A percentile compares a stretch with the other conserved stretches of the same genome.
Conservation (phyloP, 2,797 vertebrate species). For the Taenioides sp. region DNA sequence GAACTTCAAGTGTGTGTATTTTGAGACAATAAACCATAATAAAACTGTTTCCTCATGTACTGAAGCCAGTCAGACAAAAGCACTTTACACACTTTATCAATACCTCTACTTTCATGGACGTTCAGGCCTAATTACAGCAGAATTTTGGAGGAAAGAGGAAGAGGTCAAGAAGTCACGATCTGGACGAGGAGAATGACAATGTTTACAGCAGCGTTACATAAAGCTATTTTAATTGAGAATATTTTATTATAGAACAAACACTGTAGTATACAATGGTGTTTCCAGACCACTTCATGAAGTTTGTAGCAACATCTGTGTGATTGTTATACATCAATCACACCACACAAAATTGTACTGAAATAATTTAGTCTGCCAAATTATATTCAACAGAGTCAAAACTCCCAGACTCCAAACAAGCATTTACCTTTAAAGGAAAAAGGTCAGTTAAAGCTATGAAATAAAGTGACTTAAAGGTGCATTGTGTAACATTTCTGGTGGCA, state of each 20-base stretch:
- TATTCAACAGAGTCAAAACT: constrained; percentile 1
- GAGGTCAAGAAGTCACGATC: constrained; percentile 75
- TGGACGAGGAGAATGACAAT: constrained; percentile 72
- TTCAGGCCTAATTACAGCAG: constrained; percentile 75
- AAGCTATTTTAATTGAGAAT: constrained; percentile 73
- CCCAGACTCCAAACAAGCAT: constrained; percentile 8
- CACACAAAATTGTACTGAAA: no score
- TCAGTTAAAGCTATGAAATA: constrained; percentile 27
- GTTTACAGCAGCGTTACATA: constrained; percentile 70
- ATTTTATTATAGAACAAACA: constrained; percentile 6
- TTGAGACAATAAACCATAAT: not conserved
- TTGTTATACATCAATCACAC: no score
- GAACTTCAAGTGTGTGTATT: not conserved
- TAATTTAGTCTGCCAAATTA: not conserved
- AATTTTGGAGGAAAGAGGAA: constrained; percentile 68
- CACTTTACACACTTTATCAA: constrained; percentile 74
- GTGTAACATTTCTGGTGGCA: no score
- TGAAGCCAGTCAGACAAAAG: constrained; percentile 38
- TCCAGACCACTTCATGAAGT: not conserved
- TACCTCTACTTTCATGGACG: constrained; percentile 82
- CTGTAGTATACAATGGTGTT: not conserved
- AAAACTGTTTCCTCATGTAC: constrained; percentile 1
- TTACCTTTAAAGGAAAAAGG: constrained; percentile 18
- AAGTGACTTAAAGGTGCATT: not conserved
- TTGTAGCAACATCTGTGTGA: not conserved